These are phyloP conservation scores for Leuciscus idus DNA, from an alignment of 2,113 vertebrate species.

Conservation along the genomic window DNA sequence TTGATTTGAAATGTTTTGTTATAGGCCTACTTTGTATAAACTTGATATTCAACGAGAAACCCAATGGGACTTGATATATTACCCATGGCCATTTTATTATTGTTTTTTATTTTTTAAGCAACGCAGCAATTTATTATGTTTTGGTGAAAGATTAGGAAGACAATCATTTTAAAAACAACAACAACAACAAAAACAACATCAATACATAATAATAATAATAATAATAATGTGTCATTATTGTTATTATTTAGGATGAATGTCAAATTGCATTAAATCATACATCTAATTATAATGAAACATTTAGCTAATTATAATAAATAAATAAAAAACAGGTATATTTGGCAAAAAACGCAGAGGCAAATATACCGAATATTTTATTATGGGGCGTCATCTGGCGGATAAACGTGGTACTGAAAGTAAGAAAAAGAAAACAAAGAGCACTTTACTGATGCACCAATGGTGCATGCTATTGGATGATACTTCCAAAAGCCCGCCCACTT, in stretches of 20 bases:
- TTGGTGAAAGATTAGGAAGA: background rate
- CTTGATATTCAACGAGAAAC: too few species aligned
- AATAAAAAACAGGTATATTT: too few species aligned
- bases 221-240: background rate
- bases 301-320: background rate
- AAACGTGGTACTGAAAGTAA: background rate
- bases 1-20: too few species aligned
- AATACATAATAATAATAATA: too few species aligned
- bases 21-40: too few species aligned
- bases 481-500: background rate
- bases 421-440: background rate
- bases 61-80: too few species aligned
- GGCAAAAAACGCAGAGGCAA: background rate
- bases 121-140: too few species aligned
- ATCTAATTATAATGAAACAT: background rate
- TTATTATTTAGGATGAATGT: background rate
- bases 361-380: background rate
- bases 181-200: background rate
- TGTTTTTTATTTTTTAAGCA: too few species aligned
- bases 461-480: conserved; percentile 56
- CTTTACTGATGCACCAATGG: background rate
- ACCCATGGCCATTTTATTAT: too few species aligned
- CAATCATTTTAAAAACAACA: background rate
- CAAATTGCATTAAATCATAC: background rate
- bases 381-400: conserved; percentile 61